phyloP scores from a whole-genome alignment of 2,888 invertebrate genomes.

The Ectobius pallidus region DNA sequence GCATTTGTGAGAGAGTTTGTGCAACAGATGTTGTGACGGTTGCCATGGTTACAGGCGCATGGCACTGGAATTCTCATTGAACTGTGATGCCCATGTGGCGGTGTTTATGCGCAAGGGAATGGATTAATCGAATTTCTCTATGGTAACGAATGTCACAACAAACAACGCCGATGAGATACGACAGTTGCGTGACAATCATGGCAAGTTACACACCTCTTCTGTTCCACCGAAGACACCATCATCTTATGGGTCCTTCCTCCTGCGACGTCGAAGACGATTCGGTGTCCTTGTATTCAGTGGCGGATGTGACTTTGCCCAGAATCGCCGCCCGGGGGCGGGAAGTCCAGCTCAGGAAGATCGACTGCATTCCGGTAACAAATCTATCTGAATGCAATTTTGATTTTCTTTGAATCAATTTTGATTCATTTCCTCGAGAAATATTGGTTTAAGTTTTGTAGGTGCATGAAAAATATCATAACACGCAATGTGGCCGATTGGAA shows the following conservation, averaged over 20 bases:
- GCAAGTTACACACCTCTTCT: constrained; percentile 42
- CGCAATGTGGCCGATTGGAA: no score
- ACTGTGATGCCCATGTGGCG: no score
- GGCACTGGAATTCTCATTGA: no score
- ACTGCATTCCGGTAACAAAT: constrained; percentile 36
- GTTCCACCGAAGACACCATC: constrained; percentile 36
- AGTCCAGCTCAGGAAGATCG: constrained; percentile 32
- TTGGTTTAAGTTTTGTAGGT: no score
- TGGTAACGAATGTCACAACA: constrained; percentile 4
- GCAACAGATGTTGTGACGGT: no score
- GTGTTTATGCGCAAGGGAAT: no score
- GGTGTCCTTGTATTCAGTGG: constrained; percentile 37
- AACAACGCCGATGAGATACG: not conserved
- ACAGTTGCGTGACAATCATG: constrained; percentile 27
- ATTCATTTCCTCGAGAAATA: no score
- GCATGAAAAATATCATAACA: no score
- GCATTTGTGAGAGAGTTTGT: no score
- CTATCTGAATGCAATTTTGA: no score
- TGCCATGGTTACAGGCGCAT: no score
- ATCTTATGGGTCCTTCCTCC: not conserved
- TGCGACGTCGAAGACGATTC: constrained; percentile 36
- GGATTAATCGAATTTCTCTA: constrained; percentile 7
- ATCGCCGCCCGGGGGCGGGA: constrained; percentile 37
- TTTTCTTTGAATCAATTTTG: no score
- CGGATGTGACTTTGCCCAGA: constrained; percentile 39